Evolutionary conservation across 2,113 vertebrate species (phyloP).

Genomic region (Eonycteris spelaea): DNA sequence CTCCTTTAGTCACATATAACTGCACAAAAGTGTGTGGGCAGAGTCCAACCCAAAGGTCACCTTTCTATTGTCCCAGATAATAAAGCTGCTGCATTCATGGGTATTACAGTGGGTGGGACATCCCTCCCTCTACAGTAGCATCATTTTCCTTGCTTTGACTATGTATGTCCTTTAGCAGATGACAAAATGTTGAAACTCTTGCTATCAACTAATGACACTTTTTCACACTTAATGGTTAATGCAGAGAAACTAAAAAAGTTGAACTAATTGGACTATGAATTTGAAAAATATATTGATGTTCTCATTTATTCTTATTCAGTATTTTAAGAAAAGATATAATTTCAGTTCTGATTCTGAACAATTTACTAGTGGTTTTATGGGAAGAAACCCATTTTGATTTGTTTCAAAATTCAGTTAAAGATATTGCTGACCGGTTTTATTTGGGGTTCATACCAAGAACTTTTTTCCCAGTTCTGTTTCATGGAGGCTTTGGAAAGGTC

Average conservation of each 20-base stretch:
- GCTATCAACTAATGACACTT: background rate
- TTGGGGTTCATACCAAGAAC: background rate
- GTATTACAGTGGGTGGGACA: too few species aligned
- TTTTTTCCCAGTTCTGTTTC: conserved; percentile 18
- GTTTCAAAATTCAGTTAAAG: conserved; percentile 28
- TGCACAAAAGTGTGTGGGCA: background rate
- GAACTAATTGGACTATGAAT: background rate
- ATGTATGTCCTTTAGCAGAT: background rate
- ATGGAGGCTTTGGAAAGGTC: background rate
- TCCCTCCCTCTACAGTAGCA: too few species aligned
- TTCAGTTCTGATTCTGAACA: background rate
- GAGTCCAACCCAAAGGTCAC: background rate
- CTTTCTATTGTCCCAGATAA: background rate
- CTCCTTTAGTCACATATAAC: background rate
- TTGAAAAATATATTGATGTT: background rate
- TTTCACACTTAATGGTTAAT: background rate
- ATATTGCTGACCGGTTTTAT: background rate
- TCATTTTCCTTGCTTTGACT: background rate
- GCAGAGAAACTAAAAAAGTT: background rate
- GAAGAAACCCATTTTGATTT: background rate
- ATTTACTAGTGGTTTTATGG: background rate
- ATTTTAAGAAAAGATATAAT: background rate
- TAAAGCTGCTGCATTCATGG: background rate
- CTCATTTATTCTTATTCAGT: background rate
- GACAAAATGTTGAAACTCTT: background rate